Evolutionary conservation across 2,888 invertebrate genomes (phyloP).

Genomic region (Conomelus anceps): DNA sequence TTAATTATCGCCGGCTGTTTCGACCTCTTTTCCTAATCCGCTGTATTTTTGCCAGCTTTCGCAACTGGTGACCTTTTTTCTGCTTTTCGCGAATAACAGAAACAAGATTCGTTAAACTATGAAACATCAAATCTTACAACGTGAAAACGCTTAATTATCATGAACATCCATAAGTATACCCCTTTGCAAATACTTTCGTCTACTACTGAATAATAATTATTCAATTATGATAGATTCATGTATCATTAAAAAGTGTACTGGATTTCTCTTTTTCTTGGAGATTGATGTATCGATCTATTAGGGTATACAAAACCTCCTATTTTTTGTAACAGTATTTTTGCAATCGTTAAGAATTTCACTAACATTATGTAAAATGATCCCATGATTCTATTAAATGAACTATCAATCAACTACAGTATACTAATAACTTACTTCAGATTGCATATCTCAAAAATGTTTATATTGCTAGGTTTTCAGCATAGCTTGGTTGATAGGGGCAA

Average conservation of each 20-base stretch:
- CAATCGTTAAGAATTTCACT: too few species aligned
- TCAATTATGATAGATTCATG: not conserved
- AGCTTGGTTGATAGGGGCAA: too few species aligned
- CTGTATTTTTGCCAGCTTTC: not conserved
- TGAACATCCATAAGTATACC: not conserved
- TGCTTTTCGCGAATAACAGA: not conserved
- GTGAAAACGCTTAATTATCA: not conserved
- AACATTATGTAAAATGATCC: too few species aligned
- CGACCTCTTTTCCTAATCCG: not conserved
- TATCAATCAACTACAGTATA: too few species aligned
- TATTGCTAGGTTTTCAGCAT: too few species aligned
- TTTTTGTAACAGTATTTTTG: too few species aligned
- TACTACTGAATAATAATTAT: not conserved
- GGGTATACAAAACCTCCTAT: too few species aligned
- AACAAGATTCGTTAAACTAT: not conserved
- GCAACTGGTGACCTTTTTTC: not conserved
- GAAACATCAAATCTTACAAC: not conserved
- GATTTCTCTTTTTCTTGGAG: not conserved
- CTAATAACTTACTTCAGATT: too few species aligned
- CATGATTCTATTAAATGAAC: too few species aligned
- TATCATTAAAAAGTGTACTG: not conserved
- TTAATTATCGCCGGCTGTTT: not conserved
- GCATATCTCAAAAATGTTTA: too few species aligned
- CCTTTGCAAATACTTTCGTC: too few species aligned
- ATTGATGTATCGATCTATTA: not conserved